Conservation (phyloP, 2,113 vertebrate genomes). For the Phodopus roborovskii region DNA sequence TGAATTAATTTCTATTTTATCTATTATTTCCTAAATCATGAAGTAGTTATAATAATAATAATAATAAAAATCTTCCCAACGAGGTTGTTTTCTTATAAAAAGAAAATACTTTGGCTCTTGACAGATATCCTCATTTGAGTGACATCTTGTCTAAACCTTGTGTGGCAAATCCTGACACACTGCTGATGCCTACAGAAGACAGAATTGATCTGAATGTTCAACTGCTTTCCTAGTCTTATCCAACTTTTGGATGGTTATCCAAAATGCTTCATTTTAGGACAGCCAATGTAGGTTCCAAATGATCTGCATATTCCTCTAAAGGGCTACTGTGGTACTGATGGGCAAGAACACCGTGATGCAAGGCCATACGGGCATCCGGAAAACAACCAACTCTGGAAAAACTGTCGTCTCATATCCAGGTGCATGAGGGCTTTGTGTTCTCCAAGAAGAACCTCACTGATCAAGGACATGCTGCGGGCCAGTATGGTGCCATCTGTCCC, state of each 20-base stretch:
- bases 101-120: neutral
- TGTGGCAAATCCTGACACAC: neutral
- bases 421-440: conserved; percentile 98
- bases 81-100: neutral
- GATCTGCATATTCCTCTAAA: conserved; percentile 94
- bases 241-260: conserved; percentile 95
- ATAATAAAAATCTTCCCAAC: conserved; percentile 42
- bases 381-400: conserved; percentile 96
- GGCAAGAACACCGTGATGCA: conserved; percentile 55
- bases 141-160: neutral
- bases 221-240: too few relatives aligned
- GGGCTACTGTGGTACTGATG: conserved; percentile 97
- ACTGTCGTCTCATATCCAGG: conserved; percentile 95
- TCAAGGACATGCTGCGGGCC: conserved; percentile 94
- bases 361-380: conserved; percentile 93
- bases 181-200: neutral
- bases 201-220: neutral
- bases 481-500: conserved; percentile 98
- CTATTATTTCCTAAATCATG: conserved; percentile 48
- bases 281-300: conserved; percentile 98
- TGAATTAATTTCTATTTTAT: conserved; percentile 27
- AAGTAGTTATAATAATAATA: conserved; percentile 16
- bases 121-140: too few relatives aligned
- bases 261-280: conserved; percentile 98
- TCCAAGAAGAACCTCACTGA: conserved; percentile 98